Evolutionary conservation across 2,797 vertebrate genomes (phyloP).

Genomic region (Mus minutoides): DNA sequence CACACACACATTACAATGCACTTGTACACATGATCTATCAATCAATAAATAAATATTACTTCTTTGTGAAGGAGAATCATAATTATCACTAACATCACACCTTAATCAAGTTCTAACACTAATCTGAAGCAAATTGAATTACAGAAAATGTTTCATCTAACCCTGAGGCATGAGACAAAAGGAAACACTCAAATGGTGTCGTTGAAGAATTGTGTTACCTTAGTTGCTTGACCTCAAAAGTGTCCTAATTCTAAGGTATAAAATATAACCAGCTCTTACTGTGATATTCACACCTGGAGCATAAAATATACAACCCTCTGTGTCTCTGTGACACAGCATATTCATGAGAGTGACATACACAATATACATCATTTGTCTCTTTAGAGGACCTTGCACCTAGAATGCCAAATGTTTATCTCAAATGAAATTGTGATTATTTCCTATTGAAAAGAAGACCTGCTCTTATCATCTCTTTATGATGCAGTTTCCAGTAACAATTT

Average conservation of each 20-base stretch:
- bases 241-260: slow-evolving; percentile 41
- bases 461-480: slow-evolving; percentile 52
- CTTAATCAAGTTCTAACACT: slow-evolving; percentile 32
- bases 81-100: slow-evolving; percentile 12
- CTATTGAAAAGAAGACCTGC: slow-evolving; percentile 38
- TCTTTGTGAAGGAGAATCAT: slow-evolving; percentile 28
- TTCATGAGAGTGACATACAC: slow-evolving; percentile 25
- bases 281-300: neutral
- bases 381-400: slow-evolving; percentile 16
- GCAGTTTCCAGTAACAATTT: slow-evolving; percentile 50
- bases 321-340: neutral
- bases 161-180: neutral
- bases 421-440: slow-evolving; percentile 56
- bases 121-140: neutral
- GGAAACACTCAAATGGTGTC: neutral
- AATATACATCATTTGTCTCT: neutral
- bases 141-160: slow-evolving; percentile 17
- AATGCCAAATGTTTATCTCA: slow-evolving; percentile 39
- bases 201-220: slow-evolving; percentile 25
- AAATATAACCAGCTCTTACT: slow-evolving; percentile 32
- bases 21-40: neutral
- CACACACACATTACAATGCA: neutral
- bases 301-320: neutral
- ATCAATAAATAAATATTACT: neutral
- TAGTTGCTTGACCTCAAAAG: neutral